Base-by-base conservation (phyloP, 2,113 vertebrate genomes). In the Crotalus viridis region DNA sequence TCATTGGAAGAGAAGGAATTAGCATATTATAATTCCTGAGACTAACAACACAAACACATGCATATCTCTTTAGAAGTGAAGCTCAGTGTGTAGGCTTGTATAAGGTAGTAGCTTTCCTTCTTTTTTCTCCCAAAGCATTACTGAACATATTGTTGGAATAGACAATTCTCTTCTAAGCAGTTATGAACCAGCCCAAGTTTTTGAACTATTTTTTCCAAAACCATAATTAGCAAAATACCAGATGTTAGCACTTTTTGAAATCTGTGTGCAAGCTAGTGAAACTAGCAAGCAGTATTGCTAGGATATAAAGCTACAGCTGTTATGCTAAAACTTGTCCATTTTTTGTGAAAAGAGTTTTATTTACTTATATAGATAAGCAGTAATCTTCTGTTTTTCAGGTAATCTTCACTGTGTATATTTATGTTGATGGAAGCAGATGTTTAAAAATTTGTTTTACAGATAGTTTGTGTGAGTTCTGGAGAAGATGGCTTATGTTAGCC, bases 401-500 rank as follows among this genome's bases (percentile, higher is more conserved):
- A 39, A 52, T 15, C 1, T 89, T 92, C 57, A 88, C 51, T 74
- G n/a, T 33, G 28, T 15, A 4, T 57, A 33, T 15, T 51, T 6
- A 51, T 85, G 74, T 52, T 89, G 17, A 57, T 26, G 43, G 39
- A n/a, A 57, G 17, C 28, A 57, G 54, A 81, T 56, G 56, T 57
- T 48, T 81, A 74, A 81, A 81, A 57, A 90, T 4, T 0, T 93
- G 0, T 86, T 26, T 96, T 95, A 64, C 95, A 97, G 96, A 54
- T 96, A 95, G 52, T 95, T 97, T 91, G 97, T 97, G 97, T 98
- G 92, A 97, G 92, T 94, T 97, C 89, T 94, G 74, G 95, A 95
- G 97, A 98, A 97, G 90, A 99, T 99, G 99, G 98, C 98, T 97
- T 97, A 97, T 87, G 93, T 99, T 96, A 98, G 97, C 94, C 96